Evolutionary conservation across 1,140 invertebrate species (phyloP).

Genomic region (Bombus sylvicola): DNA sequence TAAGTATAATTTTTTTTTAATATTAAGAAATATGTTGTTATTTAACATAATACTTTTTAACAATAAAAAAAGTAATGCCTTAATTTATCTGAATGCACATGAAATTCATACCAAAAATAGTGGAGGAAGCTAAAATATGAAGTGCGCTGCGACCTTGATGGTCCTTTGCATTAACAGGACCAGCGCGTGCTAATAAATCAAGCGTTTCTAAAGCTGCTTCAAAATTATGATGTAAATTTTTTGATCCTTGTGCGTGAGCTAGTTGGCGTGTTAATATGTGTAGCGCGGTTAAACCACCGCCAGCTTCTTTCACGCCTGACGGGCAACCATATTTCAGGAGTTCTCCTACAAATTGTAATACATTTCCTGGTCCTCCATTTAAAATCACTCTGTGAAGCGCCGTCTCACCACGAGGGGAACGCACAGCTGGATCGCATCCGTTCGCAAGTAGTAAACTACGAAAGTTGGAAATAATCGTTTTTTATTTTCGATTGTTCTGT

Average conservation of each 20-base stretch:
- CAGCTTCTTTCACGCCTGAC: slow-evolving; percentile 77
- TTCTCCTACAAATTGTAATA: slow-evolving; percentile 74
- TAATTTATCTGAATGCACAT: too few species aligned
- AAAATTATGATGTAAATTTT: slow-evolving; percentile 69
- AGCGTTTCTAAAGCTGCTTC: slow-evolving; percentile 74
- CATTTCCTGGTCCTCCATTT: slow-evolving; percentile 71
- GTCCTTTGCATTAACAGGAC: slow-evolving; percentile 77
- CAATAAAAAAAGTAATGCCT: background rate
- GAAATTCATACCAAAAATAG: slow-evolving; percentile 71
- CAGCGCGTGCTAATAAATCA: slow-evolving; percentile 73
- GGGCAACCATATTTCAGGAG: slow-evolving; percentile 78
- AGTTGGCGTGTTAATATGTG: slow-evolving; percentile 78
- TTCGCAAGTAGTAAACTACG: slow-evolving; percentile 73
- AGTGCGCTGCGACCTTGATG: slow-evolving; percentile 77
- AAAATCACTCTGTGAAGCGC: slow-evolving; percentile 79
- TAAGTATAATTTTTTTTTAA: background rate
- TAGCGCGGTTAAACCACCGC: slow-evolving; percentile 78
- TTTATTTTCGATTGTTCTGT: background rate
- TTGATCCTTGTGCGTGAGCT: slow-evolving; percentile 66
- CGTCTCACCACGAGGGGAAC: slow-evolving; percentile 79
- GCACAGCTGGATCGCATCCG: slow-evolving; percentile 77
- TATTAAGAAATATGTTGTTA: background rate
- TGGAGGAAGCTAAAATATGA: slow-evolving; percentile 77
- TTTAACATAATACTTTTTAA: background rate
- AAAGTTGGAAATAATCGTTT: background rate